A percentile compares a stretch with the other conserved stretches of the same genome.
Evolutionary conservation across 1,140 invertebrate species (phyloP).

Genomic region (Coelopa frigida): DNA sequence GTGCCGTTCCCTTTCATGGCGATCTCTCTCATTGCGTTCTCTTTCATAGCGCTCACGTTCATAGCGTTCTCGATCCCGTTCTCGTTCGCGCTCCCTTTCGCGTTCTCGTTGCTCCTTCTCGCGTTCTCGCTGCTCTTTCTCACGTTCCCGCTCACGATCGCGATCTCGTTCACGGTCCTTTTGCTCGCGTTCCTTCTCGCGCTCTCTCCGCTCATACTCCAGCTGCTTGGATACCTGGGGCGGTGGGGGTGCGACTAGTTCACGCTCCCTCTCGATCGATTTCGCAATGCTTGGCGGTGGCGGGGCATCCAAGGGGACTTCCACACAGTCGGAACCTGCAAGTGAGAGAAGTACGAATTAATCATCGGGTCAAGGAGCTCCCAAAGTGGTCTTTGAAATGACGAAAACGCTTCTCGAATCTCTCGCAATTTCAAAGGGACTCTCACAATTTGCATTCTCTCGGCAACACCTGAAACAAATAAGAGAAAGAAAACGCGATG

Average conservation of each 20-base stretch:
- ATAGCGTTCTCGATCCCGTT: not conserved
- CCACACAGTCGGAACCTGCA: slow-evolving; percentile 34
- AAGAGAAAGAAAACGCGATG: slow-evolving; percentile 14
- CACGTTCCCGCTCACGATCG: slow-evolving; percentile 24
- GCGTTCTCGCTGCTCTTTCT: slow-evolving; percentile 11
- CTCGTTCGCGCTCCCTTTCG: slow-evolving; percentile 13
- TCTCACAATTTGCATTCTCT: slow-evolving; percentile 6
- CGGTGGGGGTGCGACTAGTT: slow-evolving; percentile 26
- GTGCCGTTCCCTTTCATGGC: slow-evolving; percentile 19
- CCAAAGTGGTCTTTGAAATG: not conserved
- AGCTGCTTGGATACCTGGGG: slow-evolving; percentile 35
- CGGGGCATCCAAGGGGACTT: slow-evolving; percentile 15
- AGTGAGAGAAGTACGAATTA: slow-evolving; percentile 1
- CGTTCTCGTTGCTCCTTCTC: slow-evolving; percentile 2
- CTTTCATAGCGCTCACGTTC: slow-evolving; percentile 36
- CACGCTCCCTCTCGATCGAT: slow-evolving; percentile 6
- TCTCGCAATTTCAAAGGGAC: no score
- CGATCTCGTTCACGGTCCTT: slow-evolving; percentile 19
- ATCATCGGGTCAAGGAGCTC: not conserved
- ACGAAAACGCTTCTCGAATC: not conserved
- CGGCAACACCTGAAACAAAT: slow-evolving; percentile 10
- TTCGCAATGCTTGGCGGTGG: not conserved
- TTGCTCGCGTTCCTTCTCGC: slow-evolving; percentile 24
- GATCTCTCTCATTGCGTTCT: slow-evolving; percentile 27
- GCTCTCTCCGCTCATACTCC: slow-evolving; percentile 27